Evolutionary conservation across 2,888 invertebrate genomes (phyloP), one percentile per base, ranked within the genome.

Genomic region (Fabriciana adippe): DNA sequence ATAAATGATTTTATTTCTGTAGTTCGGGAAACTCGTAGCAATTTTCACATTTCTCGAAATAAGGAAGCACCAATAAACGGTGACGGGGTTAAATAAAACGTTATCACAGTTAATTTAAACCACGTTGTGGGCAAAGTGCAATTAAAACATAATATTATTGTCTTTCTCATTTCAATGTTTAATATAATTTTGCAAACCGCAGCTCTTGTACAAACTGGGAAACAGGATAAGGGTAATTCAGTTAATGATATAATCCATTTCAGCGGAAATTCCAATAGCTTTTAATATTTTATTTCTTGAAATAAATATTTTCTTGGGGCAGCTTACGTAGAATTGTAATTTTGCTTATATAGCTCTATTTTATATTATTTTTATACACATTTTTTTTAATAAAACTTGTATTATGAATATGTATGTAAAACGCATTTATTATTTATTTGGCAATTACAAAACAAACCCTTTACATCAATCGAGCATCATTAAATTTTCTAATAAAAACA

Each of bases 61-160:
- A 41, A 61, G 35, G 61, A 61, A 61, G 51, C 51, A 13, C 51
- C 51, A 51, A 61, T 61, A 51, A 61, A 18, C 41, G 61, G 48
- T 41, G 35, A 35, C 31, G 61, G 35, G 61, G 35, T 51, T 35
- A 61, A 31, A 50, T 51, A 61, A 61, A 51, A 41, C 35, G 61
- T 61, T 61, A 61, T 61, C 61, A 61, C 51, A 61, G 61, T 61
- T 61, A 61, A 50, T 61, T 61, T 61, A 53, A 61, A 53, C n/a
- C 61, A 2, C 61, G 21, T 51, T 61, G 51, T 50, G 61, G 51
- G 14, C 8, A 61, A 51, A 61, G 41, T 61, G 53, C 61, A 61
- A 61, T 61, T 51, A 51, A 61, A 61, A 61, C 61, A 60, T 51
- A 18, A 53, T 41, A 51, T 57, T 57, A 57, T 61, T 18, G 61